Base-by-base conservation (phyloP, 1,140 invertebrate genomes). In the Penaeus japonicus region DNA sequence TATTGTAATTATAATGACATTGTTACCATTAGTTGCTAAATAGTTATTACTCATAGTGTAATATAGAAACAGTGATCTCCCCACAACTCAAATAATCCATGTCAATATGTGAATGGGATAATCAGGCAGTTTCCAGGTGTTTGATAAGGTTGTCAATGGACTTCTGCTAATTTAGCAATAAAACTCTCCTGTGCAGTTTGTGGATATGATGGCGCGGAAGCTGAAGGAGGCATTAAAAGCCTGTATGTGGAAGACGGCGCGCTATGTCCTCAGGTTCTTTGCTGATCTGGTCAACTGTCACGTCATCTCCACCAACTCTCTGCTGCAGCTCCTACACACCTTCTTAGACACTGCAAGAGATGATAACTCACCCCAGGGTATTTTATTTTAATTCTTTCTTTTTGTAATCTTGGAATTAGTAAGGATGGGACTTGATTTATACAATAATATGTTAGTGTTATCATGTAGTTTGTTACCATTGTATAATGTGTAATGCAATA, bases 211-310 rank as follows among this genome's bases (percentile, higher is more conserved):
- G 93, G 97, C 98, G 0, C 96, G 97, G 91, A 96, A 96, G 73
- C 97, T 99, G 89, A 99, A 99, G 93, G 98, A 99, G 91, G 95
- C 96, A 47, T 93, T 99, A 27, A 98, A 98, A 92, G 93, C 94
- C 65, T 96, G 96, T 85, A 96, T 97, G 92, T 99, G 97, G 97
- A 96, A 98, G 91, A 95, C 96, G 27, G 98, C 98, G 3, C 94
- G 96, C 89, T 97, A 97, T 92, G 95, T 95, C 30, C 93, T 99
- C 0, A 94, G 98, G 85, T 99, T 99, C 92, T 94, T 99, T 75
- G 95, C 97, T 5, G 98, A 99, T 93, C 94, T 99, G 84, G 98
- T 99, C 0, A 99, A 99, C 92, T 99, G 98, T 91, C 97, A 99
- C 93, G 98, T 99, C 2, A 95, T 99, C 83, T 98, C 97, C 39